Percentiles rank a stretch among this genome's conserved stretches.
These are phyloP conservation scores for Aldabrachelys gigantea DNA, from an alignment of 2,113 vertebrate genomes.

Conservation along the genomic window DNA sequence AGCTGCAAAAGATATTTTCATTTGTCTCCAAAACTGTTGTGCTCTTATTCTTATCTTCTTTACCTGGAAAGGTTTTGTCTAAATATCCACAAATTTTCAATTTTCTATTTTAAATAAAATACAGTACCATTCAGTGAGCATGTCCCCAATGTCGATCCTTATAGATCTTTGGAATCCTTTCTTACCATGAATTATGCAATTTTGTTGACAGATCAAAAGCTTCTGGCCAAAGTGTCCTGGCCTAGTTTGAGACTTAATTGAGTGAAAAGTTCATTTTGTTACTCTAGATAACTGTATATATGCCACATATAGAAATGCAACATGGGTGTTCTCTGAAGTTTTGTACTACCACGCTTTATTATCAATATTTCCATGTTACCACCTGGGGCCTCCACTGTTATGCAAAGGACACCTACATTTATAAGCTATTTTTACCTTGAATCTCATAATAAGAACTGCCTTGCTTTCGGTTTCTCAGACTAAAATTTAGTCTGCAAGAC, in stretches of 20 bases:
- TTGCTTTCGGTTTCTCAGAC: background rate
- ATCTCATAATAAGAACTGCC: background rate
- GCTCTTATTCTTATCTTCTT: background rate
- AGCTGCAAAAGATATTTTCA: background rate
- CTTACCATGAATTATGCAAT: no score
- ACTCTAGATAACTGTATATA: slow-evolving; percentile 6
- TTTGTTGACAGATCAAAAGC: no score
- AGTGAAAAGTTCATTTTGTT: background rate
- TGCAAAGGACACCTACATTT: background rate
- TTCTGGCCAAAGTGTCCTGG: no score
- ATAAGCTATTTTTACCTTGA: background rate
- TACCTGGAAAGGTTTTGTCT: background rate
- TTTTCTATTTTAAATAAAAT: background rate
- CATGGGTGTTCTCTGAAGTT: background rate
- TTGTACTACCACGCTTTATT: background rate
- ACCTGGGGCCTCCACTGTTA: background rate
- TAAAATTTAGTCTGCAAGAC: background rate
- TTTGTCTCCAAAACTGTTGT: background rate
- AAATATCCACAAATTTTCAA: background rate
- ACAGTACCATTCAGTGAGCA: background rate
- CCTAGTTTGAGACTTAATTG: background rate
- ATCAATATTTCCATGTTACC: background rate
- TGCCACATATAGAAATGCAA: background rate
- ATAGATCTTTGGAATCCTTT: background rate
- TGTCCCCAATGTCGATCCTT: background rate